Evolutionary conservation across 2,888 invertebrate genomes (phyloP).

Genomic region (Zygogramma bicolorata): DNA sequence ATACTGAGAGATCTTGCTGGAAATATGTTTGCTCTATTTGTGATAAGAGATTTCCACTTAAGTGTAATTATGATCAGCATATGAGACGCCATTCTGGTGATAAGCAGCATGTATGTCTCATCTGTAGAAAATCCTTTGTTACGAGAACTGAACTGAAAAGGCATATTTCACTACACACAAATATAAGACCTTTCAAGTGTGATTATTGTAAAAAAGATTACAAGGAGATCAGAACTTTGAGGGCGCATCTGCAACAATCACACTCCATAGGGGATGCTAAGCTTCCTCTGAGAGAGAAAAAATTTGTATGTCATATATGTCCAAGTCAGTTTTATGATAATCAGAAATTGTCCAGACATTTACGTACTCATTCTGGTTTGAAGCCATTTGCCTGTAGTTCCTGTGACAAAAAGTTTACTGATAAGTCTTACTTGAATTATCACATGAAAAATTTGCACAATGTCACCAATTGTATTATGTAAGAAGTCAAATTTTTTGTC

Average conservation of each 20-base stretch:
- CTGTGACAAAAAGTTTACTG: conserved; percentile 56
- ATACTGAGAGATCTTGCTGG: conserved; percentile 57
- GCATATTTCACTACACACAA: conserved; percentile 55
- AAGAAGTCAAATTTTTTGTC: too few species aligned
- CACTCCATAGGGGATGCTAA: conserved; percentile 63
- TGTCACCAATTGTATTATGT: conserved; percentile 12
- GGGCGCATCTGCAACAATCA: conserved; percentile 69
- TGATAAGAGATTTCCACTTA: conserved; percentile 54
- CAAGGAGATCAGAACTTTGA: conserved; percentile 43
- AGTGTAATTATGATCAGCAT: conserved; percentile 56
- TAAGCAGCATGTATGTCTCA: conserved; percentile 53
- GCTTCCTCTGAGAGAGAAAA: conserved; percentile 58
- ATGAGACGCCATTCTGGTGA: conserved; percentile 53
- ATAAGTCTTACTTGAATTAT: conserved; percentile 56
- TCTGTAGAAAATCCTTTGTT: conserved; percentile 55
- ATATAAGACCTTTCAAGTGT: conserved; percentile 60
- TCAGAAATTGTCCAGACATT: conserved; percentile 55
- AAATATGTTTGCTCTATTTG: conserved; percentile 54
- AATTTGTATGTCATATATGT: conserved; percentile 57
- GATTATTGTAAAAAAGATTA: conserved; percentile 69
- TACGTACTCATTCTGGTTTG: conserved; percentile 55
- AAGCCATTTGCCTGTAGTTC: conserved; percentile 54
- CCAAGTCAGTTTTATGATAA: conserved; percentile 63
- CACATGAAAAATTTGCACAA: conserved; percentile 47
- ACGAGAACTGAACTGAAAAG: conserved; percentile 53